Evolutionary conservation across 2,113 vertebrate genomes (phyloP).

Genomic region (Chlorocebus sabaeus): DNA sequence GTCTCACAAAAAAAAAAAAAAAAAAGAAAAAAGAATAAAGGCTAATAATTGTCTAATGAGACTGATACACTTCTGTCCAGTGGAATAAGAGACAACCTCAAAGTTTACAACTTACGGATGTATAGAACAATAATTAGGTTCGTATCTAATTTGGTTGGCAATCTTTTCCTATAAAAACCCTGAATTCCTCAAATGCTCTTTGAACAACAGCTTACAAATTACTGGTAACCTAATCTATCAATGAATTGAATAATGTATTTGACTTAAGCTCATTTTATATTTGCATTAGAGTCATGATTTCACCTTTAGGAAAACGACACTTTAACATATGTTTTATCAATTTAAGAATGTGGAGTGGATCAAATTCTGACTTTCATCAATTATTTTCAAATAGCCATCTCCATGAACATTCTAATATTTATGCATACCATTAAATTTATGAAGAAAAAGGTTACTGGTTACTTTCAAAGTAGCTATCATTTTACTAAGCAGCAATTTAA

Average conservation of each 20-base stretch:
- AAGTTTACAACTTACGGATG: not conserved
- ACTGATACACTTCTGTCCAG: not conserved
- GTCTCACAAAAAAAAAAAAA: no score
- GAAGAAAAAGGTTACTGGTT: not conserved
- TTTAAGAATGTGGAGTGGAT: not conserved
- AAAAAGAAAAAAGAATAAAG: not conserved
- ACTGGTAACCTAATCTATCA: not conserved
- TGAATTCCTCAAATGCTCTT: not conserved
- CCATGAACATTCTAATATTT: not conserved
- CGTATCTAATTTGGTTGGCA: not conserved
- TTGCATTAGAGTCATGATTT: not conserved
- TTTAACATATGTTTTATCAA: not conserved
- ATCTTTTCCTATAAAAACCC: not conserved
- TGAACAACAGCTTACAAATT: not conserved
- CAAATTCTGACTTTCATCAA: not conserved
- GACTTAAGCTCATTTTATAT: not conserved
- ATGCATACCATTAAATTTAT: not conserved
- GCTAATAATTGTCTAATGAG: not conserved
- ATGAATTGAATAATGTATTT: not conserved
- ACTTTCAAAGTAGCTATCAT: not conserved
- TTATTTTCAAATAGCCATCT: not conserved
- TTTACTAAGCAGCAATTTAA: slow-evolving; percentile 14
- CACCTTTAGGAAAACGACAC: not conserved
- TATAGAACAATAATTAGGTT: not conserved
- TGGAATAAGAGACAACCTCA: not conserved